Evolutionary conservation across 2,113 vertebrate genomes (phyloP).

Genomic region (Chiloscyllium plagiosum): DNA sequence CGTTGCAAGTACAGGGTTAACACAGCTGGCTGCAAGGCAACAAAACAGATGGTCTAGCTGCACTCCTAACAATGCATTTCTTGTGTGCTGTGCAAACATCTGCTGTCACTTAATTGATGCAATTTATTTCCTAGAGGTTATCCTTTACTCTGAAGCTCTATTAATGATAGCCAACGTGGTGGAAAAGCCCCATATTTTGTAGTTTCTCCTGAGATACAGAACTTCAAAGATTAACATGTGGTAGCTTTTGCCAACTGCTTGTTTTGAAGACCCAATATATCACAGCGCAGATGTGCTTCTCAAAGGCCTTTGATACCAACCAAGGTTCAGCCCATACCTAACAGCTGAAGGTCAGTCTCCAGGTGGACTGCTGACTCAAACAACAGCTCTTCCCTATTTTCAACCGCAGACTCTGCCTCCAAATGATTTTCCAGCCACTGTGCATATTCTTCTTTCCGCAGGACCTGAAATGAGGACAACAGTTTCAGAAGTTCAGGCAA

Average conservation of each 20-base stretch:
- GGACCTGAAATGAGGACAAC: conserved; percentile 57
- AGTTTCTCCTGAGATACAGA: background rate
- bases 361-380: conserved; percentile 80
- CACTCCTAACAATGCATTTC: background rate
- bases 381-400: conserved; percentile 82
- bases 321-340: conserved; percentile 62
- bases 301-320: background rate
- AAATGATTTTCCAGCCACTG: conserved; percentile 83
- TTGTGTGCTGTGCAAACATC: background rate
- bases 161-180: background rate
- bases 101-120: background rate
- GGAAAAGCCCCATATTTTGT: background rate
- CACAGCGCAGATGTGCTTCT: background rate
- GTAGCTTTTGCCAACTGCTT: background rate
- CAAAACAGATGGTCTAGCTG: background rate
- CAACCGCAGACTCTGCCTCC: conserved; percentile 82
- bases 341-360: conserved; percentile 84
- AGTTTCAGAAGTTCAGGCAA: background rate
- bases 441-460: conserved; percentile 87
- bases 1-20: background rate
- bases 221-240: background rate
- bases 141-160: background rate
- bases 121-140: background rate
- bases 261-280: background rate
- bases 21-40: background rate